These are phyloP conservation scores for Carassius gibelio DNA, from an alignment of 2,113 vertebrate species.

Conservation along the genomic window DNA sequence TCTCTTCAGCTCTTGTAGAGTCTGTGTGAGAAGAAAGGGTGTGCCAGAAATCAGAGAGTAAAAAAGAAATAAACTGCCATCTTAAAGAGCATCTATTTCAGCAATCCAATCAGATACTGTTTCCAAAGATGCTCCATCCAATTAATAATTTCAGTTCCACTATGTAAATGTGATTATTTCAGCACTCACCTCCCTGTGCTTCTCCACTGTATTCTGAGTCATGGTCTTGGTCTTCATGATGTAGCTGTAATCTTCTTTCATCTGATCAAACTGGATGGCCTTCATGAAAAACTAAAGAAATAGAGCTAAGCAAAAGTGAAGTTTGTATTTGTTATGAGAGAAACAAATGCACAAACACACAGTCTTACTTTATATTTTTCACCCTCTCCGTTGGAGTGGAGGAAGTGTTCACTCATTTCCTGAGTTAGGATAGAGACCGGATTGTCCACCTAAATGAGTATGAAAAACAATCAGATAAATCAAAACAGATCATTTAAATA, in stretches of 20 bases:
- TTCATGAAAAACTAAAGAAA: conserved; percentile 93
- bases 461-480: conserved; percentile 14
- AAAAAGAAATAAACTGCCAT: neutral
- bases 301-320: neutral
- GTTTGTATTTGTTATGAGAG: too few relatives aligned
- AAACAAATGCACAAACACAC: neutral
- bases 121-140: neutral
- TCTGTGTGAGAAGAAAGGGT: conserved; percentile 66
- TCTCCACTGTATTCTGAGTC: conserved; percentile 83
- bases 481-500: neutral
- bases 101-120: neutral
- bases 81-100: neutral
- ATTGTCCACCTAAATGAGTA: conserved; percentile 86
- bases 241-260: conserved; percentile 92
- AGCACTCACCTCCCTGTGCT: conserved; percentile 82
- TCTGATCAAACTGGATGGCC: conserved; percentile 94
- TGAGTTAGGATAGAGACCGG: conserved; percentile 94
- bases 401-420: conserved; percentile 97
- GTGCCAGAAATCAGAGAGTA: neutral
- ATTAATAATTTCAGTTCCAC: neutral
- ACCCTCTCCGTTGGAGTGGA: conserved; percentile 92
- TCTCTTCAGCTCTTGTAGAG: conserved; percentile 80
- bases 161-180: neutral
- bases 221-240: conserved; percentile 87
- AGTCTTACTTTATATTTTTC: conserved; percentile 94